Evolutionary conservation across 2,113 vertebrate species (phyloP).

Genomic region (Phaetusa simplex): DNA sequence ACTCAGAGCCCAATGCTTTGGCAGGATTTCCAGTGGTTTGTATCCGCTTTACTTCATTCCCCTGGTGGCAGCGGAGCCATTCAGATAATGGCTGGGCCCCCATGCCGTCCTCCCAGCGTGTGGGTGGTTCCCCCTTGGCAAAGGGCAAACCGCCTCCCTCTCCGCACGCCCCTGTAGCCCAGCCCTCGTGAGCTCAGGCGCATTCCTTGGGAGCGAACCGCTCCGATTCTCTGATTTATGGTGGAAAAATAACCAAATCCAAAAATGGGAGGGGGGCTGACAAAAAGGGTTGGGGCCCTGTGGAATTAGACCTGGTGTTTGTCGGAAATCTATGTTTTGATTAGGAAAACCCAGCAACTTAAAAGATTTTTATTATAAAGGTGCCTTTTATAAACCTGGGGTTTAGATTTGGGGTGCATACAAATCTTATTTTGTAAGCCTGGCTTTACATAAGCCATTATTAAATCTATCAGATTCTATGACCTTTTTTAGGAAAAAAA

Average conservation of each 20-base stretch:
- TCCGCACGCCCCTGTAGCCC: rapidly evolving
- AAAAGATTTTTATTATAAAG: not conserved
- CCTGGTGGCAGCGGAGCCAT: not conserved
- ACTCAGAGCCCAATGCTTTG: not conserved
- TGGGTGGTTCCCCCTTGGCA: conserved; percentile 11
- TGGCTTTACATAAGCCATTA: not conserved
- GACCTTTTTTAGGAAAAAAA: not conserved
- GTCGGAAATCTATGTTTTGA: not conserved
- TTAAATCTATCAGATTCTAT: not conserved
- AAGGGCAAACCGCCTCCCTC: not conserved
- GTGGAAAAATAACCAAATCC: not conserved
- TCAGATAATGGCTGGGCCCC: not conserved
- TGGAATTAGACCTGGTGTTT: not conserved
- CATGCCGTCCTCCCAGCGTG: rapidly evolving
- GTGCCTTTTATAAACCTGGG: not conserved
- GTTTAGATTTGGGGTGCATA: not conserved
- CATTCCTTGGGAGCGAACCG: rapidly evolving
- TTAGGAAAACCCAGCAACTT: not conserved
- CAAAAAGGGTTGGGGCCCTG: not conserved
- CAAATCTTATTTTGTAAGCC: conserved; percentile 1
- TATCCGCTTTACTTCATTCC: not conserved
- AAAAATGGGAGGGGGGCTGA: not conserved
- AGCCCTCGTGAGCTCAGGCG: not conserved
- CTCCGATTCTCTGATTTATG: not conserved
- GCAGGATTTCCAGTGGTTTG: conserved; percentile 17